Evolutionary conservation across 1,140 invertebrate genomes (phyloP), one percentile per base, ranked within the genome.

Genomic region (Nasonia longicornis): DNA sequence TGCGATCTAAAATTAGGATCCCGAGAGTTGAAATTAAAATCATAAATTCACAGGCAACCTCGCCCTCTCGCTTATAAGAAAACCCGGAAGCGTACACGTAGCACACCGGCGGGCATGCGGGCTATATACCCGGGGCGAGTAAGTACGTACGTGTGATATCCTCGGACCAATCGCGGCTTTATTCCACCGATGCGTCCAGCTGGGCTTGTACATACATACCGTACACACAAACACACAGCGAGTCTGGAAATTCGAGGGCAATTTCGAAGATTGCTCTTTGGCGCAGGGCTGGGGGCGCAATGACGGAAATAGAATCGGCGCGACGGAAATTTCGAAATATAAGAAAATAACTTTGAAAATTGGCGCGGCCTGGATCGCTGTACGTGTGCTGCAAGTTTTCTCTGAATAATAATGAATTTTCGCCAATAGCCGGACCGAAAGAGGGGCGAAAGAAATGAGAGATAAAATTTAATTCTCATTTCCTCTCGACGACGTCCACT

Each of bases 261-360:
- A 88, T 88, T 88, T 87, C 86, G 71, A 86, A 88, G 86, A 89
- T 88, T 87, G 85, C 86, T 66, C 77, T 83, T 83, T 63, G 73
- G 11, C 79, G 7, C 31, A 58, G 20, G 29, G 52, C 22, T 16
- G 38, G 26, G 67, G 16, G 58, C n/a, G 58, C n/a, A 35, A 69
- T 12, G n/a, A 48, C 52, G 38, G 66, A 75, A 80, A 69, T 76
- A 58, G 72, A 74, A 42, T 29, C n/a, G 26, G 66, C 31, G 8
- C 52, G n/a, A 10, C 35, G 73, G 14, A 4, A 42, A 45, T n/a
- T 2, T 77, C 42, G 26, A 69, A 58, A 38, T 69, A 26, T 29
- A 78, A 72, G 75, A 73, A 73, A 82, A 72, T 14, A 80, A 48
- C 10, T 72, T 74, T 45, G 22, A 42, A 77, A 77, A 70, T 4